Evolutionary conservation across 2,888 invertebrate species (phyloP).

Genomic region (Pristionchus maxplancki): DNA sequence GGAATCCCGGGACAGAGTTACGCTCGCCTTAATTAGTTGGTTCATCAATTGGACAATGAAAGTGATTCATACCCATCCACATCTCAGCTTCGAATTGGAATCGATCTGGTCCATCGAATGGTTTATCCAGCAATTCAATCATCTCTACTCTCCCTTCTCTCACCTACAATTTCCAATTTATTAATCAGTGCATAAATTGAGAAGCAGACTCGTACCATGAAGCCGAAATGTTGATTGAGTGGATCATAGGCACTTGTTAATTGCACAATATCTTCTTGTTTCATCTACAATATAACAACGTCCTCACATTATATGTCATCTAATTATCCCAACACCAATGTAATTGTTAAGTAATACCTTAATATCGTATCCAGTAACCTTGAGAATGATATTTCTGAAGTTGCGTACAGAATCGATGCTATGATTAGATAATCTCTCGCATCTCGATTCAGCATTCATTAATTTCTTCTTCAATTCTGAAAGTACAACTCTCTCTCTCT

Average conservation of each 20-base stretch:
- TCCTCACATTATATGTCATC: background rate
- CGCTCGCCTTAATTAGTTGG: background rate
- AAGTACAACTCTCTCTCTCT: no score
- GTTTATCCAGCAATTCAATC: constrained; percentile 35
- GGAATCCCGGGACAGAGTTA: constrained; percentile 13
- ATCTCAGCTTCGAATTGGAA: constrained; percentile 1
- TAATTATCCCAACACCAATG: no score
- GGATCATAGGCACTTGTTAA: background rate
- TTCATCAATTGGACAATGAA: background rate
- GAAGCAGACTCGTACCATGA: background rate
- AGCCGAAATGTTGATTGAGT: constrained; percentile 36
- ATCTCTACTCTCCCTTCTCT: constrained; percentile 6
- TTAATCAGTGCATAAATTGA: background rate
- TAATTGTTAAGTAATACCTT: constrained; percentile 40
- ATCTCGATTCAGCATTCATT: background rate
- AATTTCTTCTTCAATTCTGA: constrained; percentile 29
- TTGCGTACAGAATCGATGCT: background rate
- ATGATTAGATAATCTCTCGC: background rate
- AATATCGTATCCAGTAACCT: constrained; percentile 37
- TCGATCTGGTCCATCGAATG: constrained; percentile 31
- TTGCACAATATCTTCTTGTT: constrained; percentile 7
- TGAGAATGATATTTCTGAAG: constrained; percentile 16
- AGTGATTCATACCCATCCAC: background rate
- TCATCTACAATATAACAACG: background rate
- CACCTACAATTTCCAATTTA: background rate